Evolutionary conservation across 1,140 invertebrate species (phyloP).

Genomic region (Neuroterus valhalla): DNA sequence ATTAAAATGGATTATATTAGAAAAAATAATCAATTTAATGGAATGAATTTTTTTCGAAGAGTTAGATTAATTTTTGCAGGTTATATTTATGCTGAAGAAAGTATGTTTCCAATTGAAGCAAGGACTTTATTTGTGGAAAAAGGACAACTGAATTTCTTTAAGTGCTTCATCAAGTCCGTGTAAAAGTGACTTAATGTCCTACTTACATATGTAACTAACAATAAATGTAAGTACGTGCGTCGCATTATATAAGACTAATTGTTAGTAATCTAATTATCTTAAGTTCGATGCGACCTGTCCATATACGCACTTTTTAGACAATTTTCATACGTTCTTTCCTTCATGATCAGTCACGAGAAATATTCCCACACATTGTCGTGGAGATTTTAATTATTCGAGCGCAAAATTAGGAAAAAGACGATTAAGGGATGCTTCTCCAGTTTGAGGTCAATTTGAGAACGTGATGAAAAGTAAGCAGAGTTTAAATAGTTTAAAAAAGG

Average conservation of each 20-base stretch:
- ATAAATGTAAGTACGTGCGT: slow-evolving; percentile 25
- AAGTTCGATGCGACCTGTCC: slow-evolving; percentile 27
- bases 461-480: too few relatives aligned
- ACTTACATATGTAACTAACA: slow-evolving; percentile 17
- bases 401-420: neutral
- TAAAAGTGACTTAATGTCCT: slow-evolving; percentile 30
- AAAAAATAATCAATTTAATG: too few relatives aligned
- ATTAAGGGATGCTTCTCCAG: too few relatives aligned
- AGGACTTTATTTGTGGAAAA: slow-evolving; percentile 12
- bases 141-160: slow-evolving; percentile 12
- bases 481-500: too few relatives aligned
- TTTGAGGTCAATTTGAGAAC: too few relatives aligned
- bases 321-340: slow-evolving; percentile 1
- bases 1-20: too few relatives aligned
- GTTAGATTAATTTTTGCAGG: too few relatives aligned
- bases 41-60: too few relatives aligned
- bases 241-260: slow-evolving; percentile 25
- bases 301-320: slow-evolving; percentile 12
- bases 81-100: too few relatives aligned
- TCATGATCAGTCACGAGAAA: slow-evolving; percentile 16
- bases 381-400: too few relatives aligned
- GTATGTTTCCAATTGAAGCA: neutral
- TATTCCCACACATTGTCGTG: neutral
- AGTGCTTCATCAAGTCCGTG: slow-evolving; percentile 9
- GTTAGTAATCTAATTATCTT: neutral